Percentiles rank a stretch among this genome's conserved stretches.
Conservation (phyloP, 2,888 invertebrate genomes). For the Hylaea fasciaria region DNA sequence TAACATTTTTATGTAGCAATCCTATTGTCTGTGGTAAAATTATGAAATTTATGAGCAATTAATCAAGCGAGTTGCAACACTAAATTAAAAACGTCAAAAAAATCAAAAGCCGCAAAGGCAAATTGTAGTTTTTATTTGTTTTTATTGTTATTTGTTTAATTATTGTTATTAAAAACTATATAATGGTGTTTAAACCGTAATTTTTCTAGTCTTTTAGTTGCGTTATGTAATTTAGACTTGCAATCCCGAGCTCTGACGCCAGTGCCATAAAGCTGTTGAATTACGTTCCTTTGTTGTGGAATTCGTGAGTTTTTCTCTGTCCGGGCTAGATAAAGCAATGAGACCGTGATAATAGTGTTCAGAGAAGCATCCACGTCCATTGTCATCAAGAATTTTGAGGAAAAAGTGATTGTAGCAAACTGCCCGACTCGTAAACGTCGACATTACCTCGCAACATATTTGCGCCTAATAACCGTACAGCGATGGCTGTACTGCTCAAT, state of each 20-base stretch:
- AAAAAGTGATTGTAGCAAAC: slow-evolving; percentile 1
- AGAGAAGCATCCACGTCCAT: slow-evolving; percentile 35
- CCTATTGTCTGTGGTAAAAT: slow-evolving; percentile 59
- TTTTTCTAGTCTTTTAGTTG: slow-evolving; percentile 73
- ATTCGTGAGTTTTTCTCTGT: slow-evolving; percentile 58
- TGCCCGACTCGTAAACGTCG: not conserved
- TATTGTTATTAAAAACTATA: slow-evolving; percentile 61
- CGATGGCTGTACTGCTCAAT: slow-evolving; percentile 62
- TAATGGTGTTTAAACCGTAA: slow-evolving; percentile 64
- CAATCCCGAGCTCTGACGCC: slow-evolving; percentile 66
- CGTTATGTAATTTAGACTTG: slow-evolving; percentile 64
- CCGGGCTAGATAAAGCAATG: slow-evolving; percentile 43
- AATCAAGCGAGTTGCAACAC: slow-evolving; percentile 78
- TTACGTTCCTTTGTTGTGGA: slow-evolving; percentile 75
- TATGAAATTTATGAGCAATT: slow-evolving; percentile 74
- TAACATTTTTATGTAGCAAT: slow-evolving; percentile 37
- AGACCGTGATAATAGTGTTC: slow-evolving; percentile 41
- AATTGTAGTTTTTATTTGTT: slow-evolving; percentile 68
- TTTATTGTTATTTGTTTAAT: slow-evolving; percentile 75
- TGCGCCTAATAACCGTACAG: slow-evolving; percentile 43
- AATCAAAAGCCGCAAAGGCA: slow-evolving; percentile 76
- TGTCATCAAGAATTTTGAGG: slow-evolving; percentile 28
- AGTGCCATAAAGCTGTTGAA: slow-evolving; percentile 78
- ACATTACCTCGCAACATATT: slow-evolving; percentile 50
- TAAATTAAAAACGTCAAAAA: slow-evolving; percentile 81